phyloP scores from a whole-genome alignment of 2,888 invertebrate species.

The Anorthoa munda region DNA sequence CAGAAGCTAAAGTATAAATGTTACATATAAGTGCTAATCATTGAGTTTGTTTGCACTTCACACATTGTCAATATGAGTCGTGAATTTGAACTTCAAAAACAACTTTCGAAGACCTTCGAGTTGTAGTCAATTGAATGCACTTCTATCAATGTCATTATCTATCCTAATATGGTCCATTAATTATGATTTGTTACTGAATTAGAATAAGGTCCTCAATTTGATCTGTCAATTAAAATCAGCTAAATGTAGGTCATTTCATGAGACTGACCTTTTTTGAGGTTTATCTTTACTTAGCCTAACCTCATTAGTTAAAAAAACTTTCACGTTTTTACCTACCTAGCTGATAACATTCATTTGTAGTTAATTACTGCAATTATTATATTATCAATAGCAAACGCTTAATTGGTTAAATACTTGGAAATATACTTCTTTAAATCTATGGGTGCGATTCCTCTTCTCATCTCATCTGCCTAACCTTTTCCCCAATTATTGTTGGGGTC shows the following conservation, averaged over 20 bases:
- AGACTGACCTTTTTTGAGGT: not conserved
- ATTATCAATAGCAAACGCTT: no score
- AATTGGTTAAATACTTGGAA: no score
- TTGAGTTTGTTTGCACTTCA: constrained; percentile 4
- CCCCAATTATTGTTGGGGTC: no score
- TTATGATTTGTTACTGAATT: not conserved
- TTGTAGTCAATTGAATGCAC: constrained; percentile 13
- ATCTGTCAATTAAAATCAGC: not conserved
- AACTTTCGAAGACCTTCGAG: constrained; percentile 62
- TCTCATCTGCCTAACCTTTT: no score
- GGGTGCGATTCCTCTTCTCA: no score
- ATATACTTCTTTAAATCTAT: not conserved
- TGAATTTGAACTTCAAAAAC: constrained; percentile 50
- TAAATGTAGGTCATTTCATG: not conserved
- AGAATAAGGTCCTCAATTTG: not conserved
- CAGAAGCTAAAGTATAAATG: not conserved
- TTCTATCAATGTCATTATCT: constrained; percentile 36
- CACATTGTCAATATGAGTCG: constrained; percentile 12
- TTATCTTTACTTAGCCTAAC: not conserved
- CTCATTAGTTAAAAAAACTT: no score
- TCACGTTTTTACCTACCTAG: no score
- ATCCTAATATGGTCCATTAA: not conserved
- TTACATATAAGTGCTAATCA: not conserved
- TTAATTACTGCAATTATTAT: no score
- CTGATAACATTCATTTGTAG: no score